These are phyloP conservation scores for Chrysopilus asiliformis DNA, from an alignment of 2,888 invertebrate genomes.

Conservation along the genomic window DNA sequence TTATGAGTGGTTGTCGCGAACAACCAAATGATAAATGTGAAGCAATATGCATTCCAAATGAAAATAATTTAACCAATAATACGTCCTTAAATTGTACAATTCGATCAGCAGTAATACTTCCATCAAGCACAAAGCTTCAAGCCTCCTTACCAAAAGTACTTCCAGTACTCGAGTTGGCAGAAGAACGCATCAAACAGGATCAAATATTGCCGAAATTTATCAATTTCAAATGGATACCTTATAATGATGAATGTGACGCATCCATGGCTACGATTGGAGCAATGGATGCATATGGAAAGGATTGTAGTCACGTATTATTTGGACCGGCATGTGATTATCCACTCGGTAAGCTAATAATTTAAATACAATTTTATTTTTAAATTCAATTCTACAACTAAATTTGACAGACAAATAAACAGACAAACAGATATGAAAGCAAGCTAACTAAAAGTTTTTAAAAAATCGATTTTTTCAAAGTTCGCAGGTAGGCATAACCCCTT, in stretches of 20 bases:
- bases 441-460: no score
- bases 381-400: no score
- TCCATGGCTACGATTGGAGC: constrained; percentile 57
- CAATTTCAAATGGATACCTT: constrained; percentile 44
- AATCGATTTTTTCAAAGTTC: no score
- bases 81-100: constrained; percentile 40
- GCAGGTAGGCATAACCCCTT: no score
- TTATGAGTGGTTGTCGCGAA: constrained; percentile 15
- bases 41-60: constrained; percentile 14
- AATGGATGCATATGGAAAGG: constrained; percentile 53
- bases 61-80: background rate
- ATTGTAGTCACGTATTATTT: constrained; percentile 64
- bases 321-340: constrained; percentile 73
- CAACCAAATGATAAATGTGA: constrained; percentile 15
- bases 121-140: constrained; percentile 42
- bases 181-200: constrained; percentile 38
- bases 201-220: constrained; percentile 46
- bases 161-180: constrained; percentile 49
- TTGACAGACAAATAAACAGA: no score
- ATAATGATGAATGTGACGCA: constrained; percentile 61
- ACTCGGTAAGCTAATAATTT: constrained; percentile 65
- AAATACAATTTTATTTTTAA: no score
- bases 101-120: constrained; percentile 50
- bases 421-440: no score
- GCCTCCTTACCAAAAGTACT: constrained; percentile 47